These are phyloP conservation scores for Neotoma lepida DNA, from an alignment of 2,113 vertebrate species.

Conservation along the genomic window DNA sequence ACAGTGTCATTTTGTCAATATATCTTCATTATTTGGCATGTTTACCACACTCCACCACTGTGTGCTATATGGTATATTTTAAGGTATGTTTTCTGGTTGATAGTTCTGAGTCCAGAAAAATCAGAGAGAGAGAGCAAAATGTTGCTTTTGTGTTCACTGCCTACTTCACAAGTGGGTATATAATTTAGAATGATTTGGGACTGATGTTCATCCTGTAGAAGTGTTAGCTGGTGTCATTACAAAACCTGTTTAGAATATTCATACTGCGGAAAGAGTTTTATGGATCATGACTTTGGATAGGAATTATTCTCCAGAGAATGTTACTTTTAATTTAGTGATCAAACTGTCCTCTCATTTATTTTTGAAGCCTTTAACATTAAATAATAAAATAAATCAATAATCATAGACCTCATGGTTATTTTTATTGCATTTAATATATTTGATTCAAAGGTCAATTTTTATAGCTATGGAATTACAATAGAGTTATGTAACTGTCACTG, in stretches of 20 bases:
- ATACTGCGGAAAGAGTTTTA: conserved; percentile 39
- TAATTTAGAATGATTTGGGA: conserved; percentile 60
- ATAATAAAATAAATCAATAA: conserved; percentile 49
- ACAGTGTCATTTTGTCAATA: conserved; percentile 65
- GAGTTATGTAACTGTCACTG: conserved; percentile 31
- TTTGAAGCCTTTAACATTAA: neutral
- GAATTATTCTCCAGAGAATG: conserved; percentile 66
- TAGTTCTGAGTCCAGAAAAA: conserved; percentile 37
- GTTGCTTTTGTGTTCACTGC: neutral
- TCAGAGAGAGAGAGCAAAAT: conserved; percentile 13
- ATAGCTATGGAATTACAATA: neutral
- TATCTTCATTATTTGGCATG: conserved; percentile 74
- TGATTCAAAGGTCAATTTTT: conserved; percentile 65
- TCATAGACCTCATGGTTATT: neutral
- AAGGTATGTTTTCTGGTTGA: conserved; percentile 11
- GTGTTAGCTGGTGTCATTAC: conserved; percentile 65
- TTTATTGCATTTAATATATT: conserved; percentile 66
- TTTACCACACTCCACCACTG: conserved; percentile 9
- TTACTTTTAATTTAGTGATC: conserved; percentile 65
- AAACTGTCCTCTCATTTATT: conserved; percentile 59
- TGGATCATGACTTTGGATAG: conserved; percentile 16
- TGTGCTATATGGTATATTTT: conserved; percentile 10
- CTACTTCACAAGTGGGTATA: neutral
- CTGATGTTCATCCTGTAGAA: conserved; percentile 64
- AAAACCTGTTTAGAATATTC: conserved; percentile 71